These are phyloP conservation scores for Galago senegalensis DNA, from an alignment of 2,797 vertebrate genomes.

Conservation along the genomic window DNA sequence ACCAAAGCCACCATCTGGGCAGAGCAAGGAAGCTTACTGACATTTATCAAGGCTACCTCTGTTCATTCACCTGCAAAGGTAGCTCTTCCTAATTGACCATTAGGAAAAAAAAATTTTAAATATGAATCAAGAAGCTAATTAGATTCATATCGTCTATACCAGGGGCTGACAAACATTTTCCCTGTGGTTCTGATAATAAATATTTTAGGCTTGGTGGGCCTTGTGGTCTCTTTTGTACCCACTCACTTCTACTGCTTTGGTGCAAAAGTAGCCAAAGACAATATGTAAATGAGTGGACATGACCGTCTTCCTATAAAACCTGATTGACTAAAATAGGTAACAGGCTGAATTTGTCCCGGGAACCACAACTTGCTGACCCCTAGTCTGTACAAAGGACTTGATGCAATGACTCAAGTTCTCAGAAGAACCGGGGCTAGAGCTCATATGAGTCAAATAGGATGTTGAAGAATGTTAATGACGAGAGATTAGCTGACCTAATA, in stretches of 20 bases:
- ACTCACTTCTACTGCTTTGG: not conserved
- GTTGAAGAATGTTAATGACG: not conserved
- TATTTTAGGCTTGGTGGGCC: not conserved
- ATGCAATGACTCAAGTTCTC: constrained; percentile 54
- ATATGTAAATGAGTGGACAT: not conserved
- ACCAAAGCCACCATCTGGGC: not conserved
- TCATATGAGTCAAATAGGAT: constrained; percentile 46
- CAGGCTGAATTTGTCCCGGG: not conserved
- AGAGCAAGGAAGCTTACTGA: not conserved
- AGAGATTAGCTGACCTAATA: constrained; percentile 42
- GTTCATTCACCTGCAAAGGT: not conserved
- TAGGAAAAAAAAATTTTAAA: not conserved
- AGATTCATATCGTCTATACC: not conserved
- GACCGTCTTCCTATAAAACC: not conserved
- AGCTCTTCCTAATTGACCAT: not conserved
- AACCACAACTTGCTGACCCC: not conserved
- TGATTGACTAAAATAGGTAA: constrained; percentile 61
- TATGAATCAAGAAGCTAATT: not conserved
- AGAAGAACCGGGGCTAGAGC: constrained; percentile 27
- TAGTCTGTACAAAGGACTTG: not conserved
- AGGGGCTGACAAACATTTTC: not conserved
- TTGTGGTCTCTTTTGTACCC: not conserved
- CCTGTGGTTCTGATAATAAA: not conserved
- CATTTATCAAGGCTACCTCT: not conserved
- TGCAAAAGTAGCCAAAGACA: not conserved